A percentile compares a stretch with the other conserved stretches of the same genome.
Conservation (phyloP, 2,113 vertebrate genomes). For the Fregetta grallaria region DNA sequence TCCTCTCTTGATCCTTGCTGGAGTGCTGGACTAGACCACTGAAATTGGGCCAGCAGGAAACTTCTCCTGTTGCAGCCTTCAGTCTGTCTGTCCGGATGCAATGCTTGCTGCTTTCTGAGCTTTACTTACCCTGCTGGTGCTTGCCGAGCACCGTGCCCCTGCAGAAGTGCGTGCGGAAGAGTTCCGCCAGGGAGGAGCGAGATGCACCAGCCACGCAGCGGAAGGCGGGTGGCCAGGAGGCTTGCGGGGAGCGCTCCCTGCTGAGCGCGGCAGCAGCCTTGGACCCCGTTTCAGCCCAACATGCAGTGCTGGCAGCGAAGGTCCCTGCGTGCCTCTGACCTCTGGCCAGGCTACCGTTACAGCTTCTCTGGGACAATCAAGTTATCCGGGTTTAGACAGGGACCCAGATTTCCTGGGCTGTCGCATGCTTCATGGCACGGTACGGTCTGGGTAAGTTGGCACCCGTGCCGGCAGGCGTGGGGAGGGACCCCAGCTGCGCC, state of each 20-base stretch:
- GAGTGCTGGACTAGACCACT: not conserved
- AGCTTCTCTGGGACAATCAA: not conserved
- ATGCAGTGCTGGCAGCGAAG: not conserved
- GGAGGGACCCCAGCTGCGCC: not conserved
- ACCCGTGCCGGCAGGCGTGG: not conserved
- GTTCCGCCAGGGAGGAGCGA: not conserved
- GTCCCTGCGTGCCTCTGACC: not conserved
- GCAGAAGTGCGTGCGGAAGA: not conserved
- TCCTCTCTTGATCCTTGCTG: not conserved
- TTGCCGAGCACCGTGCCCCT: accelerated
- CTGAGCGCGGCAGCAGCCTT: accelerated
- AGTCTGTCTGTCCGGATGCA: accelerated
- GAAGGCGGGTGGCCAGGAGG: too few relatives aligned
- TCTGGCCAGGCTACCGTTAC: not conserved
- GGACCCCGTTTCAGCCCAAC: not conserved
- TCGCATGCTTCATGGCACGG: accelerated
- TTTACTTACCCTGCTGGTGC: accelerated
- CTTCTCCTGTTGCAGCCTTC: not conserved
- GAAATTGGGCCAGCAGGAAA: not conserved
- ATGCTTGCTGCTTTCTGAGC: not conserved
- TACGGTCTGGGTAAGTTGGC: too few relatives aligned
- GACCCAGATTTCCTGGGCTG: not conserved
- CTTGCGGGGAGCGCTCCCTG: accelerated
- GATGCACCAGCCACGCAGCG: not conserved
- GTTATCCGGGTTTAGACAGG: not conserved